phyloP scores from a whole-genome alignment of 2,888 invertebrate genomes.

The Drosophila rellima region DNA sequence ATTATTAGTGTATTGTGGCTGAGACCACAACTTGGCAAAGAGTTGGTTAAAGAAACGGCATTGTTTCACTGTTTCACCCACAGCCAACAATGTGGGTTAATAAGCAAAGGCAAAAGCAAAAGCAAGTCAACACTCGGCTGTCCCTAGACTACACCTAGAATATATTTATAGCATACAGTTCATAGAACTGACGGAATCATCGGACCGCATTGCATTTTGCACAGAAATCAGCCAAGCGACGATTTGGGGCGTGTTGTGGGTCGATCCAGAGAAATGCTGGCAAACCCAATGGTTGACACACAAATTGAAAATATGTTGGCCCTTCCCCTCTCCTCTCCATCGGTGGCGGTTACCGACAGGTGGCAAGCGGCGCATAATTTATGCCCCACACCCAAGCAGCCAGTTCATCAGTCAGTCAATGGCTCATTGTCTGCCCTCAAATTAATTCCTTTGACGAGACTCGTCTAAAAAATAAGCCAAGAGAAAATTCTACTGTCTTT shows the following conservation, averaged over 20 bases:
- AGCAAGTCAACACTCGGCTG: constrained; percentile 23
- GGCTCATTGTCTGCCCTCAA: constrained; percentile 52
- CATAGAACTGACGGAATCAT: constrained; percentile 30
- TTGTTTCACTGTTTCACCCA: constrained; percentile 57
- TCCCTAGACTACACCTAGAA: constrained; percentile 6
- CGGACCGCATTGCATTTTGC: constrained; percentile 38
- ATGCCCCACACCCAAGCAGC: constrained; percentile 30
- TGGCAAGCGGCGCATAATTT: constrained; percentile 60
- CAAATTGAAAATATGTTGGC: constrained; percentile 48
- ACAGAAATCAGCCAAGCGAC: constrained; percentile 38
- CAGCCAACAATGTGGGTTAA: constrained; percentile 68
- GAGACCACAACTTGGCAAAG: constrained; percentile 38
- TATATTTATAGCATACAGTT: constrained; percentile 44
- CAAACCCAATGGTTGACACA: constrained; percentile 49
- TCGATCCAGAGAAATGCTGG: constrained; percentile 1
- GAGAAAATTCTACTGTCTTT: constrained; percentile 43
- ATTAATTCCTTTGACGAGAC: constrained; percentile 49
- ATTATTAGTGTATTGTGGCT: constrained; percentile 45
- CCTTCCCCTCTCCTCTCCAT: background rate
- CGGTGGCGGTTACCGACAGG: constrained; percentile 47
- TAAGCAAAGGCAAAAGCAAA: constrained; percentile 54
- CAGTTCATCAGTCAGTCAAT: constrained; percentile 40
- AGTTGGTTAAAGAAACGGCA: constrained; percentile 36
- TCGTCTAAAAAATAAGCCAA: constrained; percentile 17
- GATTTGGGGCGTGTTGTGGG: constrained; percentile 19